A percentile compares a stretch with the other conserved stretches of the same genome.
Evolutionary conservation across 2,113 vertebrate species (phyloP).

Genomic region (Stictonetta naevosa): DNA sequence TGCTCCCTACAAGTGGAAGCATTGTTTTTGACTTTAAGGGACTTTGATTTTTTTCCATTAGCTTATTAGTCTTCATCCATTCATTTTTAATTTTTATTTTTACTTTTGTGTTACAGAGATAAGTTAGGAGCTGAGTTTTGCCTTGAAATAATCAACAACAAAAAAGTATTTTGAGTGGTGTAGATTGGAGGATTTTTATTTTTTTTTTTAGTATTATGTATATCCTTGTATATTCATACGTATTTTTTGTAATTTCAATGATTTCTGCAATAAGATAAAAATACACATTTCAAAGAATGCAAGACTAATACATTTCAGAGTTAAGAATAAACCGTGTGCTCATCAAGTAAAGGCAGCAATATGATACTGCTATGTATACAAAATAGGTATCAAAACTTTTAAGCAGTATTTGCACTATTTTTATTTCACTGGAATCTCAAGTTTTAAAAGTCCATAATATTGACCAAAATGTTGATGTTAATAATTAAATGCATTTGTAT

Average conservation of each 20-base stretch:
- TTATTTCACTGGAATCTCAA: background rate
- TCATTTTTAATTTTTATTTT: background rate
- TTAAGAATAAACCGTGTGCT: background rate
- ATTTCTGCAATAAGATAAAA: background rate
- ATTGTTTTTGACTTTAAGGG: background rate
- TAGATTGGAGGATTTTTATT: background rate
- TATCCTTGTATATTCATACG: background rate
- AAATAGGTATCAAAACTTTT: background rate
- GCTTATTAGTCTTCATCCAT: background rate
- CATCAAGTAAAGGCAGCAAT: background rate
- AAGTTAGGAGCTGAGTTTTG: background rate
- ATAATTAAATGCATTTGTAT: background rate
- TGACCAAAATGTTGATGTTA: background rate
- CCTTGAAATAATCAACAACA: background rate
- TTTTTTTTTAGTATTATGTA: background rate
- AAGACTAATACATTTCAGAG: background rate
- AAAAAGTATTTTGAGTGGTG: background rate
- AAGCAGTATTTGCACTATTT: background rate
- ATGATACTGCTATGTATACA: background rate
- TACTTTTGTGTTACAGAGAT: background rate
- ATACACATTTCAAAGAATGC: rapidly evolving
- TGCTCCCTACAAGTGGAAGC: background rate
- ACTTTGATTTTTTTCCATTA: background rate
- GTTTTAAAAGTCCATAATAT: background rate
- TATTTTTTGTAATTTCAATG: background rate